Base-by-base conservation (phyloP, 2,888 invertebrate genomes). In the Ephialtes manifestator region DNA sequence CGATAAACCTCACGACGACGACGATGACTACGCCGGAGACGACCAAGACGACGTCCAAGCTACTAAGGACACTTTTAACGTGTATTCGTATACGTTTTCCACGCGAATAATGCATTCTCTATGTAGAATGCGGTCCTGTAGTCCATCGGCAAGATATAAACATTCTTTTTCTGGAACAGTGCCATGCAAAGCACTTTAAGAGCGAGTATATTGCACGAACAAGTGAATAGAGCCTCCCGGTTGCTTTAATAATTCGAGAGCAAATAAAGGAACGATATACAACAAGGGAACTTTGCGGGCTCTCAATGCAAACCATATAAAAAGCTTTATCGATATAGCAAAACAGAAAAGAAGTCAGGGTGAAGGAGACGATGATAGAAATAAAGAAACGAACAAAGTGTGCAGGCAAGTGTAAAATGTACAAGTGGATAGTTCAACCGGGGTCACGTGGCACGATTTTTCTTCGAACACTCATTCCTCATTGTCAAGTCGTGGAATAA, bases 1-100 rank as follows among this genome's bases (percentile, higher is more conserved):
- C 81, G 83, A 83, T 87, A 85, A 86, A 85, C 79, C 86, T 77
- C 65, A n/a, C 63, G 80, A 81, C 81, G 67, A 68, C 68, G 68
- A 60, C 53, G 71, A 65, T 58, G 77, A 48, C 75, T 79, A 58
- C 70, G 46, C 28, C 60, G 51, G 28, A 63, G 55, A 75, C 75
- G 72, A 70, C 71, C 53, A 75, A 67, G 77, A 72, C 60, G 67
- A 53, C 77, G 65, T 20, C 15, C 68, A 63, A 24, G 74, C 75
- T 75, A 74, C 78, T 83, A 63, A 77, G 75, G 70, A 84, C 58
- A 51, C 78, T 81, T 85, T 75, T 65, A 55, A 81, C 78, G 24
- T 35, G 78, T 81, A 51, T 74, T 79, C 75, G 60, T 60, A 53
- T 18, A 65, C 20, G 11, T 11, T 18, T 20, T 43, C 18, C 24